These are phyloP conservation scores for Hippopotamyrus pictus DNA, from an alignment of 2,797 vertebrate genomes.

Conservation along the genomic window DNA sequence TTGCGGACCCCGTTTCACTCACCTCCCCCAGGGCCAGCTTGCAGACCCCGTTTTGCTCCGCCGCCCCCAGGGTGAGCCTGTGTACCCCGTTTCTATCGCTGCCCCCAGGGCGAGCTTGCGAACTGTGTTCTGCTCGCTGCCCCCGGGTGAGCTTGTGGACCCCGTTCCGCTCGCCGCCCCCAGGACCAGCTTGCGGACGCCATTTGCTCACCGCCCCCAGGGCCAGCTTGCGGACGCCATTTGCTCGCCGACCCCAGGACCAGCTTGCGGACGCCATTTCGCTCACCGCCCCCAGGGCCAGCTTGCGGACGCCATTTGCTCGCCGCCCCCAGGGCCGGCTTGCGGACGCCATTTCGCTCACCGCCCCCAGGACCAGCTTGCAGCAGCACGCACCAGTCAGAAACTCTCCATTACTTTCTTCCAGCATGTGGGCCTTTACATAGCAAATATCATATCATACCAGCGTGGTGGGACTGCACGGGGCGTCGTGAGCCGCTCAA, in stretches of 20 bases:
- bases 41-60: rapidly evolving
- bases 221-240: background rate
- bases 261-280: background rate
- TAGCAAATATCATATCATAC: background rate
- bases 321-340: background rate
- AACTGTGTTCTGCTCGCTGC: too few relatives aligned
- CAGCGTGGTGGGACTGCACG: background rate
- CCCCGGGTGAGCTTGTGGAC: too few relatives aligned
- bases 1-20: background rate
- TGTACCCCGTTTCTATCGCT: too few relatives aligned
- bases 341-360: background rate
- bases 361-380: background rate
- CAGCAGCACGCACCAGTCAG: background rate
- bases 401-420: too few relatives aligned
- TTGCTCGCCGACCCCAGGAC: background rate
- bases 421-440: background rate
- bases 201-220: background rate
- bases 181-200: background rate
- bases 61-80: background rate
- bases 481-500: background rate
- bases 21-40: background rate
- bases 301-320: background rate
- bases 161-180: too few relatives aligned
- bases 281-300: background rate
- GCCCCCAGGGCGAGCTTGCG: too few relatives aligned